phyloP scores from a whole-genome alignment of 2,888 invertebrate species.

The Thumatha senex region DNA sequence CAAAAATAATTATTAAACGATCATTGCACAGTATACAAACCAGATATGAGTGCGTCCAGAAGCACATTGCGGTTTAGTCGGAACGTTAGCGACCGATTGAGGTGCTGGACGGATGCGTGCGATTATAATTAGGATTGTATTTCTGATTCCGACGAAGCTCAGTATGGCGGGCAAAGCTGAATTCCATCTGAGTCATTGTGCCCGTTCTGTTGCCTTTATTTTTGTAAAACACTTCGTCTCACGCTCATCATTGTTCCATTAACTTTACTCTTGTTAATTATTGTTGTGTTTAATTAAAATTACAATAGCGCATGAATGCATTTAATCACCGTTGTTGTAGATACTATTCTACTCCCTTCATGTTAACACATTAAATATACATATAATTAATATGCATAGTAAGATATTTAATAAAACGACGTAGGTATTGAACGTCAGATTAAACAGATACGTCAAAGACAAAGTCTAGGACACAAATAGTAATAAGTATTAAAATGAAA shows the following conservation, averaged over 20 bases:
- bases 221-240: slow-evolving; percentile 78
- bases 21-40: slow-evolving; percentile 42
- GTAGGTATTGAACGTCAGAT: slow-evolving; percentile 28
- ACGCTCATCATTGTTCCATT: slow-evolving; percentile 73
- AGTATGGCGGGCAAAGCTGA: slow-evolving; percentile 77
- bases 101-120: slow-evolving; percentile 81
- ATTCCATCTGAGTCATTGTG: slow-evolving; percentile 84
- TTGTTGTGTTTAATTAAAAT: slow-evolving; percentile 44
- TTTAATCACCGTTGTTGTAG: slow-evolving; percentile 31
- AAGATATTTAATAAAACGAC: slow-evolving; percentile 35
- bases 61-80: slow-evolving; percentile 42
- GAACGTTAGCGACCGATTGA: slow-evolving; percentile 72
- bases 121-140: slow-evolving; percentile 84
- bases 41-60: slow-evolving; percentile 45
- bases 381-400: slow-evolving; percentile 32
- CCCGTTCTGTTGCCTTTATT: slow-evolving; percentile 81
- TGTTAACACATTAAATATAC: slow-evolving; percentile 1
- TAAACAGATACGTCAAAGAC: slow-evolving; percentile 29
- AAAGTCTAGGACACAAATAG: slow-evolving; percentile 21
- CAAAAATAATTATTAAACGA: slow-evolving; percentile 47
- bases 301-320: slow-evolving; percentile 26
- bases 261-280: slow-evolving; percentile 47
- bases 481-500: slow-evolving; percentile 1
- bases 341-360: slow-evolving; percentile 16
- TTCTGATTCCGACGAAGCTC: slow-evolving; percentile 82